Evolutionary conservation across 2,888 invertebrate genomes (phyloP), one percentile per base, ranked within the genome.

Genomic region (Empis livida): DNA sequence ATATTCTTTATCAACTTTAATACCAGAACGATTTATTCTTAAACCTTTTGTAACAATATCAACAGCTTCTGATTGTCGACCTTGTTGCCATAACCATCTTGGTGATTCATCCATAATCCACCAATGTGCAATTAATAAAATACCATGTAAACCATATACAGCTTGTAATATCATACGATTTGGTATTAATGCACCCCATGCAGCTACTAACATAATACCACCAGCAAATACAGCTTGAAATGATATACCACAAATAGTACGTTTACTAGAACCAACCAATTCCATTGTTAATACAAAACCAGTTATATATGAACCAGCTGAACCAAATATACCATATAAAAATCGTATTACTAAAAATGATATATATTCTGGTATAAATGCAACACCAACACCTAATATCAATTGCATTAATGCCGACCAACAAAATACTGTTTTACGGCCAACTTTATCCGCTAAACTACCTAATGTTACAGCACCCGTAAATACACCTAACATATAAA

Each of bases 101-200:
- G 89, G 88, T 9, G 89, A 90, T 70, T 91, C 90, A 57, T 90
- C 89, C 77, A 91, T 82, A 5, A 87, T 68, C 90, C 90, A 89
- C 77, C 86, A 87, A 61, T 90, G 88, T 2, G 79, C 82, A 31
- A 89, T 66, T 1, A 90, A 73, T 0, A 87, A 61, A 15, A 79
- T 65, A 44, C 83, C 77, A 58, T 90, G 90, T 30, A 85, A 67
- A 2, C 88, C 89, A 58, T 88, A 88, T 4, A 84, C 69, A 1
- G 86, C 72, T 70, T 90, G 90, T n/a, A 90, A 72, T 56, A 79
- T 65, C 65, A 79, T 76, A 43, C 84, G 73, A 59, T 89, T 77
- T 55, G 80, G 77, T 48, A 90, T 80, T 1, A 88, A 53, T 3
- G 81, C 80, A 5, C 85, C 89, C 88, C 90, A 90, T 0, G 78